Evolutionary conservation across 1,140 invertebrate species (phyloP).

Genomic region (Hyles euphorbiae): DNA sequence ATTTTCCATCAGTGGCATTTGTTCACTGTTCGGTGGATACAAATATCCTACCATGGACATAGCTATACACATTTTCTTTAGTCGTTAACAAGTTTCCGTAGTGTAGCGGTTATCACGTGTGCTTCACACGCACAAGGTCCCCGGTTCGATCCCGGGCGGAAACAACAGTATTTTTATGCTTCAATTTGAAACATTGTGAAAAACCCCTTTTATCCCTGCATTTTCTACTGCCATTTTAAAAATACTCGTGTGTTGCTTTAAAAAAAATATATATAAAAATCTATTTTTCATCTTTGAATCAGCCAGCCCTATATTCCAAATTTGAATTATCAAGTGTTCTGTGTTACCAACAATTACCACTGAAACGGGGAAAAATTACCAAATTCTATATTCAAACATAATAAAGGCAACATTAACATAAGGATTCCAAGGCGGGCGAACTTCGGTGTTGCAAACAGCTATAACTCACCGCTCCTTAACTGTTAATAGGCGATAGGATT

Average conservation of each 20-base stretch:
- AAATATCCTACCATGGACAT: too few species aligned
- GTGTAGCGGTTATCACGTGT: slow-evolving; percentile 75
- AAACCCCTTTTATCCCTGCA: too few species aligned
- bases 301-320: too few species aligned
- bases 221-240: too few species aligned
- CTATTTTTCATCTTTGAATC: not conserved
- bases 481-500: slow-evolving; percentile 72
- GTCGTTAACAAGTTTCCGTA: slow-evolving; percentile 56
- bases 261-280: not conserved
- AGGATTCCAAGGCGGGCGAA: slow-evolving; percentile 38
- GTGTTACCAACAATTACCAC: not conserved
- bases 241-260: too few species aligned
- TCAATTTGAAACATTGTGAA: too few species aligned
- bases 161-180: slow-evolving; percentile 67
- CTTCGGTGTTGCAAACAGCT: slow-evolving; percentile 20
- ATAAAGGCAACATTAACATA: slow-evolving; percentile 41
- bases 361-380: not conserved
- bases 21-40: too few species aligned
- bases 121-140: slow-evolving; percentile 82
- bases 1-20: too few species aligned
- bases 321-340: not conserved
- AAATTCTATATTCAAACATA: slow-evolving; percentile 2
- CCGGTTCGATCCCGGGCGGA: slow-evolving; percentile 91
- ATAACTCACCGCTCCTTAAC: slow-evolving; percentile 61
- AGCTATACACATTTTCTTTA: not conserved